These are phyloP conservation scores for Pteria penguin DNA, from an alignment of 2,888 invertebrate species.

Conservation along the genomic window DNA sequence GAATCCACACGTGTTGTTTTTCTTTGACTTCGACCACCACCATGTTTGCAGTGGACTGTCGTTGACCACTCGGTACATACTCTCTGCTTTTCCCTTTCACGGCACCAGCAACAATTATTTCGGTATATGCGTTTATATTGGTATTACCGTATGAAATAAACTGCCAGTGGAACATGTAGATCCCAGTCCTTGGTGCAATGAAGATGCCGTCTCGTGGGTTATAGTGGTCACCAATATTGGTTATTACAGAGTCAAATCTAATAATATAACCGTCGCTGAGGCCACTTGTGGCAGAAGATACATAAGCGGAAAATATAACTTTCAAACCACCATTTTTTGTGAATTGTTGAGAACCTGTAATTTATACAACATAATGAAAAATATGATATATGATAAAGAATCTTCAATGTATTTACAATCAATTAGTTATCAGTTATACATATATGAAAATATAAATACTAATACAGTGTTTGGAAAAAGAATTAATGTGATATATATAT, in stretches of 20 bases:
- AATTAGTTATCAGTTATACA: too few relatives aligned
- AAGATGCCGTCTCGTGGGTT: conserved; percentile 4
- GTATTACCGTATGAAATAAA: neutral
- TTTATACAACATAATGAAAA: too few relatives aligned
- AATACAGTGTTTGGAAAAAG: too few relatives aligned
- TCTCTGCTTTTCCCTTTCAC: neutral
- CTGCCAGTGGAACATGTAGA: conserved; percentile 15
- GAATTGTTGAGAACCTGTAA: too few relatives aligned
- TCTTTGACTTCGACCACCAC: neutral
- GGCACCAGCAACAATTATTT: neutral
- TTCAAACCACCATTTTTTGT: too few relatives aligned
- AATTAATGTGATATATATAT: too few relatives aligned
- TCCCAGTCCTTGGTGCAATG: conserved; percentile 1
- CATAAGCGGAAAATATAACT: too few relatives aligned
- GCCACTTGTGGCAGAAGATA: too few relatives aligned
- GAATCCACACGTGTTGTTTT: conserved; percentile 1
- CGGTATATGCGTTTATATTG: neutral
- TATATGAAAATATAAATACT: too few relatives aligned
- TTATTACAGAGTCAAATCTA: neutral
- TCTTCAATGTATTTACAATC: too few relatives aligned
- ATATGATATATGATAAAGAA: too few relatives aligned
- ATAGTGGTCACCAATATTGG: conserved; percentile 3
- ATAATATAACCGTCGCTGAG: neutral
- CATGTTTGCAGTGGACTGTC: conserved; percentile 1
- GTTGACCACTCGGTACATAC: neutral